Conservation (phyloP, 2,113 vertebrate species). For the Lepisosteus osseus region DNA sequence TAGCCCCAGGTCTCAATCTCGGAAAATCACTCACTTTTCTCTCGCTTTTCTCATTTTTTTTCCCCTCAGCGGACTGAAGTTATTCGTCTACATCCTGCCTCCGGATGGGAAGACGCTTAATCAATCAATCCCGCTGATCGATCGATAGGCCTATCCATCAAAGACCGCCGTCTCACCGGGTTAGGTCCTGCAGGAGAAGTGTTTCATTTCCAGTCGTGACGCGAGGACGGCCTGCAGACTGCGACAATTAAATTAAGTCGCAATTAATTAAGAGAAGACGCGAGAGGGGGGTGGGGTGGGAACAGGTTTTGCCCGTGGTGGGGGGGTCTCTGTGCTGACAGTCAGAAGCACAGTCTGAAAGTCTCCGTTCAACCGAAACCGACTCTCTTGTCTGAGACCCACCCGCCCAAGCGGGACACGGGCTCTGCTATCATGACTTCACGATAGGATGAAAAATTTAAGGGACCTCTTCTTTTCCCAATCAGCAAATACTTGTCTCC, state of each 20-base stretch:
- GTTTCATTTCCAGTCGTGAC: slow-evolving; percentile 8
- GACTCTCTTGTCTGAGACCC: no score
- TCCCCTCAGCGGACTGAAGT: neutral
- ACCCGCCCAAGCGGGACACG: no score
- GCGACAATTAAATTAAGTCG: slow-evolving; percentile 14
- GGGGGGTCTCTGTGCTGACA: neutral
- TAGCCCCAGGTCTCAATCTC: no score
- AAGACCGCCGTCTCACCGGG: slow-evolving; percentile 4
- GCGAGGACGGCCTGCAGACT: neutral
- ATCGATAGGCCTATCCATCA: slow-evolving; percentile 13
- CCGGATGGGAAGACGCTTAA: neutral
- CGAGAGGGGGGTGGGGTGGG: neutral
- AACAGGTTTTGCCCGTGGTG: no score
- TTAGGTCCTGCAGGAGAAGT: slow-evolving; percentile 9
- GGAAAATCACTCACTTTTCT: no score
- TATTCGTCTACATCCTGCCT: neutral
- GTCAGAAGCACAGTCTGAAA: no score
- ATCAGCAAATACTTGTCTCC: no score
- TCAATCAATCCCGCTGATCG: slow-evolving; percentile 5
- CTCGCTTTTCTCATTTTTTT: neutral
- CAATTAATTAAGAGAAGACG: slow-evolving; percentile 1
- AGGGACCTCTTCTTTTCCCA: no score
- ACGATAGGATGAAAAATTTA: no score
- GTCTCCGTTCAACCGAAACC: no score
- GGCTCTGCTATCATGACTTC: no score